phyloP scores from a whole-genome alignment of 2,113 vertebrate species.

The Alexandromys fortis region DNA sequence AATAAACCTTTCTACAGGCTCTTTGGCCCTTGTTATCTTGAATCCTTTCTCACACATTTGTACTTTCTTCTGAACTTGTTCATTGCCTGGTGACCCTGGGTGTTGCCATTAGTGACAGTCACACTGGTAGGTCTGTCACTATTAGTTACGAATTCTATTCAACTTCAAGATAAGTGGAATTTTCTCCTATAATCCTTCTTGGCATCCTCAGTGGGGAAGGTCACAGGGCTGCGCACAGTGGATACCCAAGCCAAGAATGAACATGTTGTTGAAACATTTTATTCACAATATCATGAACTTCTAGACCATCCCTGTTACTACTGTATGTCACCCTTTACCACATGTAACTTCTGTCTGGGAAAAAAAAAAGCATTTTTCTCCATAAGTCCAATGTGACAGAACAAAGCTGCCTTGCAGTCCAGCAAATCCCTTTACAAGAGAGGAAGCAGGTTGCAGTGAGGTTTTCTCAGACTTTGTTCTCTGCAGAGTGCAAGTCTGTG shows the following conservation, averaged over 20 bases:
- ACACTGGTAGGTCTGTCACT: slow-evolving; percentile 50
- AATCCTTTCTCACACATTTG: not conserved
- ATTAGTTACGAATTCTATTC: slow-evolving; percentile 63
- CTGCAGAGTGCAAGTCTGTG: not conserved
- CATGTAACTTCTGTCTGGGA: not conserved
- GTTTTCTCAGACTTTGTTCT: slow-evolving; percentile 25
- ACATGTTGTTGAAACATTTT: slow-evolving; percentile 45
- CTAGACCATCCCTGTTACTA: slow-evolving; percentile 44
- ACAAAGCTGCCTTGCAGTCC: slow-evolving; percentile 18
- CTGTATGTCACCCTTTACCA: slow-evolving; percentile 52
- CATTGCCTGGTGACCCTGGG: not conserved
- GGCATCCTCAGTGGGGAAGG: not conserved
- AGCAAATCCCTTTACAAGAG: not conserved
- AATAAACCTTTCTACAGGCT: slow-evolving; percentile 20
- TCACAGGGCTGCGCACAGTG: slow-evolving; percentile 22
- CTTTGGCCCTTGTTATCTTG: not conserved
- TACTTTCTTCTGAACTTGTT: slow-evolving; percentile 11
- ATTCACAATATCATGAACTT: slow-evolving; percentile 53
- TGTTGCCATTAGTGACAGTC: slow-evolving; percentile 13
- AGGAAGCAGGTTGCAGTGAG: not conserved
- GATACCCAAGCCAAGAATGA: not conserved
- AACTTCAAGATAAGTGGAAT: slow-evolving; percentile 53
- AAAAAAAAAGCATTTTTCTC: not conserved
- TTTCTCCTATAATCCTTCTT: slow-evolving; percentile 35
- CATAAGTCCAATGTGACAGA: slow-evolving; percentile 14